These are phyloP conservation scores for Monodelphis domestica DNA, from an alignment of 2,797 vertebrate species.

Conservation along the genomic window DNA sequence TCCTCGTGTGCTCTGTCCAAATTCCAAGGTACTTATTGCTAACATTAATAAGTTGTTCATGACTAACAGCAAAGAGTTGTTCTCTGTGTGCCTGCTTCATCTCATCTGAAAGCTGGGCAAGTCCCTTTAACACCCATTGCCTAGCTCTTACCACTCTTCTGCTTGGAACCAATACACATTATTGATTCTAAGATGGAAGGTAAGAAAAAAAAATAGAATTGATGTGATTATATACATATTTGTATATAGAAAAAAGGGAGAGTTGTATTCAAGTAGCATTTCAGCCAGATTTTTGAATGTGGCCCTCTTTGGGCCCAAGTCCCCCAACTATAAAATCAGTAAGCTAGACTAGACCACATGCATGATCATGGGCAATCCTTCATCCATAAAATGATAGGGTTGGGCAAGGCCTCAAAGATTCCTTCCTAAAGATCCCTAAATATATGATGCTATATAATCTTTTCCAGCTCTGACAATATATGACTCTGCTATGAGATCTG, in stretches of 20 bases:
- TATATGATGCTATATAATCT: background rate
- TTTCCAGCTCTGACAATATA: background rate
- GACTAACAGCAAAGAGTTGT: constrained; percentile 90
- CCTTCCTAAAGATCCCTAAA: background rate
- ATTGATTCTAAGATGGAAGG: too few species aligned
- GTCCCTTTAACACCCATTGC: too few species aligned
- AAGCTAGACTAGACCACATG: background rate
- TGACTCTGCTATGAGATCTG: background rate
- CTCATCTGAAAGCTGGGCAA: constrained; percentile 91
- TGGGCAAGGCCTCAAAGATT: background rate
- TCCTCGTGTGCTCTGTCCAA: constrained; percentile 88
- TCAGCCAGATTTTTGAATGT: background rate
- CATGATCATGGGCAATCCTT: background rate
- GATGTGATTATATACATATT: background rate
- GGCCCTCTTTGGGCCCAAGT: background rate
- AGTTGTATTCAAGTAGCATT: background rate
- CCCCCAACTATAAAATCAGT: background rate
- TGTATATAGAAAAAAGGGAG: background rate
- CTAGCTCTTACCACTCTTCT: too few species aligned
- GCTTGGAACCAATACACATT: too few species aligned
- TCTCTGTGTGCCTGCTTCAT: constrained; percentile 92
- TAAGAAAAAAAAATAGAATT: too few species aligned
- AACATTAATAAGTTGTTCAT: constrained; percentile 85
- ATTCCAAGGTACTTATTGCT: constrained; percentile 91
- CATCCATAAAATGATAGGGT: background rate